Conservation (phyloP, 2,888 invertebrate genomes). For the Elegia similella region DNA sequence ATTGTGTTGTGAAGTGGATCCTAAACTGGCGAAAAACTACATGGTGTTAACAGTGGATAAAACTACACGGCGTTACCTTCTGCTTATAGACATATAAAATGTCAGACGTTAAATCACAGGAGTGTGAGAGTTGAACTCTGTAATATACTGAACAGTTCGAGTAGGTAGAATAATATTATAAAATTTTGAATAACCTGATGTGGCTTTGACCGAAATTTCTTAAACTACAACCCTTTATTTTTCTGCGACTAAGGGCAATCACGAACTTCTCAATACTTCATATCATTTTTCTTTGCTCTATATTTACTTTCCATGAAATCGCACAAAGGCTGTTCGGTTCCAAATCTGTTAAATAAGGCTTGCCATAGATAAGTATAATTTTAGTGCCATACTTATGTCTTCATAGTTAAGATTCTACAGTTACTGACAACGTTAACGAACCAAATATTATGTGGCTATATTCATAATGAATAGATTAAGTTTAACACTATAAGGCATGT, state of each 20-base stretch:
- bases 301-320: too few species aligned
- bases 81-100: too few species aligned
- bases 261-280: too few species aligned
- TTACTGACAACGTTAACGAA: conserved; percentile 10
- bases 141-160: background rate
- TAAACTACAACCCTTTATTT: background rate
- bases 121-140: background rate
- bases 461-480: conserved; percentile 4
- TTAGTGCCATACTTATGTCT: conserved; percentile 11
- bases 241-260: background rate
- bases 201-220: background rate
- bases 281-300: too few species aligned
- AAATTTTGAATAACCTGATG: background rate
- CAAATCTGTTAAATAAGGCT: background rate
- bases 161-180: background rate
- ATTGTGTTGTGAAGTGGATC: background rate
- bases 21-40: background rate
- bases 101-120: background rate
- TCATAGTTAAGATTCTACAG: background rate
- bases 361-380: conserved; percentile 1
- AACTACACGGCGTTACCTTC: too few species aligned
- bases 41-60: background rate
- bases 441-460: conserved; percentile 10
- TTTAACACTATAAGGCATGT: background rate
- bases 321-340: background rate